These are phyloP conservation scores for Galagoides demidoff DNA, from an alignment of 2,797 vertebrate species.

Conservation along the genomic window DNA sequence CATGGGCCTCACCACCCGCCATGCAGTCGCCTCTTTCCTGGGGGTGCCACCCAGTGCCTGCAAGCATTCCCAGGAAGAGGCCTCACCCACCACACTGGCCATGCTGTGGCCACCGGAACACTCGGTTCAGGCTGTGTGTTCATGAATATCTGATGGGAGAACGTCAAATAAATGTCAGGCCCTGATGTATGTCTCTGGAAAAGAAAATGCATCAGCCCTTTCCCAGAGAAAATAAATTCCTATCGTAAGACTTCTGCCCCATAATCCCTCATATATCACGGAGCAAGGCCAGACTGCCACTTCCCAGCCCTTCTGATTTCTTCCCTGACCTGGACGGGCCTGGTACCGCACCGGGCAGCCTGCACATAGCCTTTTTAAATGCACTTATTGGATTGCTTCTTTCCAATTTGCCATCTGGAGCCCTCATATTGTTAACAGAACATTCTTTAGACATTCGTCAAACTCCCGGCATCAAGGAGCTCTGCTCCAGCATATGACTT, in stretches of 20 bases:
- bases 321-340: neutral
- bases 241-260: conserved; percentile 38
- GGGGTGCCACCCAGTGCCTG: neutral
- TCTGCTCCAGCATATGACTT: conserved; percentile 36
- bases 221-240: conserved; percentile 67
- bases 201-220: conserved; percentile 66
- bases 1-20: rapidly evolving
- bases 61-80: neutral
- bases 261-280: conserved; percentile 9
- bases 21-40: neutral
- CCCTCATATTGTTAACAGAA: conserved; percentile 29
- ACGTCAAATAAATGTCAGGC: conserved; percentile 68
- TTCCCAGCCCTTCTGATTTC: neutral
- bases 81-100: neutral
- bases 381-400: conserved; percentile 37
- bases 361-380: neutral
- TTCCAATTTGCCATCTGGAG: conserved; percentile 55
- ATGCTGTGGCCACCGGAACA: neutral
- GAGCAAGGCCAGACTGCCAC: neutral
- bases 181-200: conserved; percentile 69
- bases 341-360: neutral
- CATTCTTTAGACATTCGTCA: conserved; percentile 64
- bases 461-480: conserved; percentile 34
- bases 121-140: neutral
- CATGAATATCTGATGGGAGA: conserved; percentile 71